A percentile compares a stretch with the other conserved stretches of the same genome.
Evolutionary conservation across 1,140 invertebrate species (phyloP).

Genomic region (Aphelinus atriplicis): DNA sequence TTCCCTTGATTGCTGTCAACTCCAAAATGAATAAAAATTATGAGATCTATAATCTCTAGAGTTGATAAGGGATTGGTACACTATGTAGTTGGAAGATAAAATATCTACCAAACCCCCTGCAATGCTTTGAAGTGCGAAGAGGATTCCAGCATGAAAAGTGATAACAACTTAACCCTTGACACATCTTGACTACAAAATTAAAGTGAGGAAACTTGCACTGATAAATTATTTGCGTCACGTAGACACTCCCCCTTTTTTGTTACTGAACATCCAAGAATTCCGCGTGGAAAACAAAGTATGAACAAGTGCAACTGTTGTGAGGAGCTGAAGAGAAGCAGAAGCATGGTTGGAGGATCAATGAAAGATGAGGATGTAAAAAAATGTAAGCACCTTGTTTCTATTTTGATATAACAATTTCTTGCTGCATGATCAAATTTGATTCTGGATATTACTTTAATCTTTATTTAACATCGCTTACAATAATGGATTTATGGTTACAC

Average conservation of each 20-base stretch:
- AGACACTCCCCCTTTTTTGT: conserved; percentile 19
- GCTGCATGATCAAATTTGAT: too few species aligned
- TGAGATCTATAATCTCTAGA: conserved; percentile 4
- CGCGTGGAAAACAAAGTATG: conserved; percentile 13
- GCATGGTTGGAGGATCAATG: neutral
- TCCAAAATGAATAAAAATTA: conserved; percentile 10
- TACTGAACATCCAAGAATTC: conserved; percentile 4
- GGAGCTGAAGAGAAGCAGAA: neutral
- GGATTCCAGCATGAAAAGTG: conserved; percentile 2
- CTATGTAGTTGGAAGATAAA: neutral
- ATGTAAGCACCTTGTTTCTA: neutral
- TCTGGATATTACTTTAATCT: too few species aligned
- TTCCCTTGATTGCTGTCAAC: conserved; percentile 14
- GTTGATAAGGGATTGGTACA: conserved; percentile 3
- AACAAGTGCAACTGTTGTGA: conserved; percentile 3
- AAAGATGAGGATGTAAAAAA: conserved; percentile 2
- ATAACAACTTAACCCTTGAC: conserved; percentile 18
- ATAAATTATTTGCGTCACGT: conserved; percentile 30
- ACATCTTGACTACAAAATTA: conserved; percentile 16
- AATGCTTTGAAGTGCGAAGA: neutral
- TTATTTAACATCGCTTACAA: too few species aligned
- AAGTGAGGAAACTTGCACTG: conserved; percentile 9
- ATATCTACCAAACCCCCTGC: neutral
- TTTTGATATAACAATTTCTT: too few species aligned
- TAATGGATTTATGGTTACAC: too few species aligned